Evolutionary conservation across 1,140 invertebrate species (phyloP).

Genomic region (Mamestra configurata): DNA sequence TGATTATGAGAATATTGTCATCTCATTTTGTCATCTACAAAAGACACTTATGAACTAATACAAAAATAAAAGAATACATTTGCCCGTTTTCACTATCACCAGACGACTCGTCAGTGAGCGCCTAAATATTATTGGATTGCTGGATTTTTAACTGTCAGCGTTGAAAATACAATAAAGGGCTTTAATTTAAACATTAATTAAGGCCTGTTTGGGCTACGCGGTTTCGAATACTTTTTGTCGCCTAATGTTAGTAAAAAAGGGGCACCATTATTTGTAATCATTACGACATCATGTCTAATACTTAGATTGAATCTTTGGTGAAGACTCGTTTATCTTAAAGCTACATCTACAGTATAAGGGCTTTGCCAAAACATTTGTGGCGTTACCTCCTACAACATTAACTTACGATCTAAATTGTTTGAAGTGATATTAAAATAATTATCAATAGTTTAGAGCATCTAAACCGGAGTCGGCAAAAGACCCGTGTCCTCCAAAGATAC

Average conservation of each 20-base stretch:
- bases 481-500: neutral
- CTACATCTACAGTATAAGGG: neutral
- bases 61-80: neutral
- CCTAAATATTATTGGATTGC: too few species aligned
- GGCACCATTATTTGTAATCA: neutral
- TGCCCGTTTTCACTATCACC: too few species aligned
- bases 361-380: neutral
- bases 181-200: too few species aligned
- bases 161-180: too few species aligned
- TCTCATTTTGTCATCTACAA: neutral
- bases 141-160: too few species aligned
- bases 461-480: conserved; percentile 5
- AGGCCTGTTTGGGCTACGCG: too few species aligned
- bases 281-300: neutral
- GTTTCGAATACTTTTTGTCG: too few species aligned
- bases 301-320: conserved; percentile 9
- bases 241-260: too few species aligned
- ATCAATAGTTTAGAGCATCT: neutral
- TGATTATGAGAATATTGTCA: neutral
- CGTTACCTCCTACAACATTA: neutral
- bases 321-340: neutral
- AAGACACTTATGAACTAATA: neutral
- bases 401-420: neutral
- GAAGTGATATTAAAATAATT: neutral
- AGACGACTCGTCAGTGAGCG: too few species aligned